These are phyloP conservation scores for Syrista parreyssii DNA, from an alignment of 2,888 invertebrate genomes.

Conservation along the genomic window DNA sequence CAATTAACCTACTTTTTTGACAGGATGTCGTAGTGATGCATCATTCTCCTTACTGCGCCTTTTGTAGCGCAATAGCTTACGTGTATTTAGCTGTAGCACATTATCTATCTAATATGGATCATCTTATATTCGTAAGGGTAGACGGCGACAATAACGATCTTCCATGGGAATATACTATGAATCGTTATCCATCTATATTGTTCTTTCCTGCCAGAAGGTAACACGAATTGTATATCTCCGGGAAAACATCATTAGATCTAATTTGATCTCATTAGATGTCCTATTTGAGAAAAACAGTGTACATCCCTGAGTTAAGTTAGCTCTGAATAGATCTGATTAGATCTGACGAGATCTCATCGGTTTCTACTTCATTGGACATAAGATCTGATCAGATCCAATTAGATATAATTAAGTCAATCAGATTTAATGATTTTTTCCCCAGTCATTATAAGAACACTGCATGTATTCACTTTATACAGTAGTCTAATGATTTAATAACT, in stretches of 20 bases:
- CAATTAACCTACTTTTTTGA: conserved; percentile 38
- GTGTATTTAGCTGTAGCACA: conserved; percentile 76
- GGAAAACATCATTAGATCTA: too few relatives aligned
- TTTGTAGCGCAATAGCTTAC: conserved; percentile 78
- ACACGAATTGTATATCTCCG: not conserved
- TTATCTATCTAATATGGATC: conserved; percentile 69
- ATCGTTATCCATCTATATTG: conserved; percentile 81
- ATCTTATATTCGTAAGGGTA: conserved; percentile 74
- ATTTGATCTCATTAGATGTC: too few relatives aligned
- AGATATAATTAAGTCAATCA: too few relatives aligned
- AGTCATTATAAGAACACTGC: not conserved
- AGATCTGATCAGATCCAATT: too few relatives aligned
- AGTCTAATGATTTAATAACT: conserved; percentile 7
- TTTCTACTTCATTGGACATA: too few relatives aligned
- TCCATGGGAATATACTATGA: conserved; percentile 87
- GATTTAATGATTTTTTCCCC: too few relatives aligned
- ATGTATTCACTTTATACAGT: not conserved
- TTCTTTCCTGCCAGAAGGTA: conserved; percentile 82
- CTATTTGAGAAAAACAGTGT: too few relatives aligned
- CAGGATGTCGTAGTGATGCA: conserved; percentile 83
- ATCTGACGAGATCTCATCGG: too few relatives aligned
- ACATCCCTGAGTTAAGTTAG: too few relatives aligned
- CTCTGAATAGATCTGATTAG: too few relatives aligned
- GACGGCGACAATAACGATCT: conserved; percentile 88
- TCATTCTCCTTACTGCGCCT: conserved; percentile 82